Conservation (phyloP, 1,140 invertebrate species). For the Mesaphorura yosii region DNA sequence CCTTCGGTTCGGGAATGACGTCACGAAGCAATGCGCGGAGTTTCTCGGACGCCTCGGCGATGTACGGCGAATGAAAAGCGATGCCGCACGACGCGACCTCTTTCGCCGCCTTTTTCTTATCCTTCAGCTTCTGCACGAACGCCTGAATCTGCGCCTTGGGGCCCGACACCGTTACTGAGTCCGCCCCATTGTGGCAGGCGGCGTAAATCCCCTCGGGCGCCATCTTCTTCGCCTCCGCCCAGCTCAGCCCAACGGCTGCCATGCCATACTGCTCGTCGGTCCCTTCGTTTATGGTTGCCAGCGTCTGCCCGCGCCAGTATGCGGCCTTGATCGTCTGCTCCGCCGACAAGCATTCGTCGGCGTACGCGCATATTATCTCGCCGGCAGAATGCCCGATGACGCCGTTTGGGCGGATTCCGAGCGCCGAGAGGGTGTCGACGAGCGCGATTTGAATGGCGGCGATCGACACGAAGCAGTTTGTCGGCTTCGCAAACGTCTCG, state of each 20-base stretch:
- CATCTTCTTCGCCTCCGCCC: conserved; percentile 64
- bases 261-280: conserved; percentile 55
- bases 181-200: conserved; percentile 84
- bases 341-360: conserved; percentile 81
- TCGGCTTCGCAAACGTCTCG: too few species aligned
- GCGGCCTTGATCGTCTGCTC: conserved; percentile 85
- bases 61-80: conserved; percentile 88
- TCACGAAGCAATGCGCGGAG: too few species aligned
- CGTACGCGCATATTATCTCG: conserved; percentile 90
- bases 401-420: conserved; percentile 76
- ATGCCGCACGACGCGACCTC: conserved; percentile 74
- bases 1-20: too few species aligned
- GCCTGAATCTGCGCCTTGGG: conserved; percentile 54
- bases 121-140: conserved; percentile 61
- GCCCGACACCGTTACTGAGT: conserved; percentile 88
- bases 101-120: conserved; percentile 73
- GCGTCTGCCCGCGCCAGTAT: conserved; percentile 55
- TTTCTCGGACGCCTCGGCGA: too few species aligned
- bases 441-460: too few species aligned
- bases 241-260: conserved; percentile 73
- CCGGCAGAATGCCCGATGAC: conserved; percentile 93
- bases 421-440: conserved; percentile 41
- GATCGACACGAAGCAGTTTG: too few species aligned
- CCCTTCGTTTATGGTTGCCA: background rate
- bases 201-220: conserved; percentile 66